These are phyloP conservation scores for Drosophila sp. DNA, from an alignment of 1,140 invertebrate species.

Conservation along the genomic window DNA sequence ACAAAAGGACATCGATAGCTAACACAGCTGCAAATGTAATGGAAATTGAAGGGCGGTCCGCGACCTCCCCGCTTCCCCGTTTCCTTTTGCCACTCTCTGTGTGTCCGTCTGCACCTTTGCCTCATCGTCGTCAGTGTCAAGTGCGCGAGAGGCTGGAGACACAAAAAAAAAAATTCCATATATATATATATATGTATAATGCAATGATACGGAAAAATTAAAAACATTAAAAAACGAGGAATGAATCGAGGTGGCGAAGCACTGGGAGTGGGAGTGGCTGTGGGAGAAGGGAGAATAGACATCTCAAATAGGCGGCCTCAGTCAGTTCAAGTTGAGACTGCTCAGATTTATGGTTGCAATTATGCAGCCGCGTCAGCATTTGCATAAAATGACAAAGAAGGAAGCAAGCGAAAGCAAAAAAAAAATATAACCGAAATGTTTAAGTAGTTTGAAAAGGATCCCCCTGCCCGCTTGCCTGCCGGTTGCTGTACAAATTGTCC, in stretches of 20 bases:
- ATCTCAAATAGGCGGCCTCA: slow-evolving; percentile 65
- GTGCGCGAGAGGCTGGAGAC: slow-evolving; percentile 54
- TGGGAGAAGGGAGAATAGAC: slow-evolving; percentile 13
- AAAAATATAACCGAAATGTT: slow-evolving; percentile 29
- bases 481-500: slow-evolving; percentile 25
- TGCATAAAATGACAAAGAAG: slow-evolving; percentile 54
- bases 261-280: slow-evolving; percentile 9
- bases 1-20: slow-evolving; percentile 80
- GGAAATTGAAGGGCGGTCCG: slow-evolving; percentile 73
- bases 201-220: slow-evolving; percentile 82
- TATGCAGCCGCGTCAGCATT: slow-evolving; percentile 63
- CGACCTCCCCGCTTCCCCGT: background rate
- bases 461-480: background rate
- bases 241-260: background rate
- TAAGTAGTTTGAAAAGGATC: slow-evolving; percentile 67
- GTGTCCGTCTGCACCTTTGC: slow-evolving; percentile 48
- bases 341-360: slow-evolving; percentile 76
- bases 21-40: slow-evolving; percentile 73
- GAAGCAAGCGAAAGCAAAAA: slow-evolving; percentile 45
- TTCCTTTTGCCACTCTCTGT: slow-evolving; percentile 9
- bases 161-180: slow-evolving; percentile 40
- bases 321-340: slow-evolving; percentile 65
- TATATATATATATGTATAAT: slow-evolving; percentile 38
- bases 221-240: slow-evolving; percentile 63
- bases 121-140: slow-evolving; percentile 57